A percentile compares a stretch with the other conserved stretches of the same genome.
Evolutionary conservation across 2,113 vertebrate genomes (phyloP).

Genomic region (Hyperoodon ampullatus): DNA sequence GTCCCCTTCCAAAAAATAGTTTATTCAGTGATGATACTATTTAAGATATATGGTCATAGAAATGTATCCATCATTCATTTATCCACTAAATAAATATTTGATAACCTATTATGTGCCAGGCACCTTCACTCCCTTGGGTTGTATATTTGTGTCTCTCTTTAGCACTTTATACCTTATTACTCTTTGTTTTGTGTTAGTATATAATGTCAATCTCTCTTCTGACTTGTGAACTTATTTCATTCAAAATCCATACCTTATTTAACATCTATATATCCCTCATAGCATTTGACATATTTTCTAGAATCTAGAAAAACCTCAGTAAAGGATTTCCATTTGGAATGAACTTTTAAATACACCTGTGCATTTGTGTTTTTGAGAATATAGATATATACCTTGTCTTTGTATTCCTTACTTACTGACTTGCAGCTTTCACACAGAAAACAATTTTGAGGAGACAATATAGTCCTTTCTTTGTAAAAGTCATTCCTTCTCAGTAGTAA

Average conservation of each 20-base stretch:
- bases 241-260: not conserved
- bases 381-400: not conserved
- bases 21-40: not conserved
- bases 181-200: not conserved
- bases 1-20: not conserved
- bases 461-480: not conserved
- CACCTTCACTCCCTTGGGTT: not conserved
- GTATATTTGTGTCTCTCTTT: not conserved
- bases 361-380: not conserved
- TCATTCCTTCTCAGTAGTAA: not conserved
- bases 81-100: conserved; percentile 1
- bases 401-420: not conserved
- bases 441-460: not conserved
- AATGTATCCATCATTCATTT: not conserved
- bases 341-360: not conserved
- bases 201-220: not conserved
- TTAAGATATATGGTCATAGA: not conserved
- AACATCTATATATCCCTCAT: not conserved
- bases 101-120: not conserved
- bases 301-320: not conserved
- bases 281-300: not conserved
- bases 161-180: not conserved
- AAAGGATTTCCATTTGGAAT: not conserved
- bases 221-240: not conserved
- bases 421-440: not conserved